Percentiles rank a stretch among this genome's conserved stretches.
Conservation (phyloP, 2,797 vertebrate genomes). For the Rhinella marina region DNA sequence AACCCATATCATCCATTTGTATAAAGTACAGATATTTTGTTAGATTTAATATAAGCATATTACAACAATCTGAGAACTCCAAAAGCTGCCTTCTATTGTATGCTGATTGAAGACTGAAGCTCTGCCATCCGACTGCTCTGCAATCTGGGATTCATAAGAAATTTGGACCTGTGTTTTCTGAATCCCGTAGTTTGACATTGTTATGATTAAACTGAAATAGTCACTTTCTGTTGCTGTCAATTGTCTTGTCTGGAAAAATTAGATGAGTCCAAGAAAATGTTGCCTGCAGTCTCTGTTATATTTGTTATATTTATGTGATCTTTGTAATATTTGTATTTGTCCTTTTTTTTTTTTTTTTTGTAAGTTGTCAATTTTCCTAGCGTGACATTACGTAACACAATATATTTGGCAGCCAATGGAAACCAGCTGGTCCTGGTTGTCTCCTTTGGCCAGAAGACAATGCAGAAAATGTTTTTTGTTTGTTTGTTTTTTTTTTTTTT, state of each 20-base stretch:
- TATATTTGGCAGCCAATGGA: constrained; percentile 25
- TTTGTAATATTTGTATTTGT: constrained; percentile 11
- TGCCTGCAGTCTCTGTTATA: constrained; percentile 34
- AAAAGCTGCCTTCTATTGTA: not conserved
- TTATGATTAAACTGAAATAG: constrained; percentile 38
- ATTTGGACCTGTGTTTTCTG: constrained; percentile 21
- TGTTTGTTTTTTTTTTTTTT: not conserved
- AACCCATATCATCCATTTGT: not conserved
- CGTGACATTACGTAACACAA: constrained; percentile 19
- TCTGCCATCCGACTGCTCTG: constrained; percentile 19
- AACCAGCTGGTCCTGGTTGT: constrained; percentile 37
- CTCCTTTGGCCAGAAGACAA: not conserved
- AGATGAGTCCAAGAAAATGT: constrained; percentile 16
- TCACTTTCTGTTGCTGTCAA: constrained; percentile 29
- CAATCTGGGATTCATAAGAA: constrained; percentile 49
- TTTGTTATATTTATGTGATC: constrained; percentile 24
- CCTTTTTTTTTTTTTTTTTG: not conserved
- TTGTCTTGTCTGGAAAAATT: constrained; percentile 32
- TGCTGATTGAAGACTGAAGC: constrained; percentile 38
- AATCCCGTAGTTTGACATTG: constrained; percentile 28
- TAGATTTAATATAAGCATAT: not conserved
- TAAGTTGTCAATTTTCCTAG: constrained; percentile 42
- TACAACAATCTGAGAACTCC: not conserved
- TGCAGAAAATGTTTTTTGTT: not conserved
- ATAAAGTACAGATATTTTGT: not conserved